Percentiles rank a stretch among this genome's conserved stretches.
phyloP scores from a whole-genome alignment of 2,797 vertebrate species.

The Microhierax caerulescens region DNA sequence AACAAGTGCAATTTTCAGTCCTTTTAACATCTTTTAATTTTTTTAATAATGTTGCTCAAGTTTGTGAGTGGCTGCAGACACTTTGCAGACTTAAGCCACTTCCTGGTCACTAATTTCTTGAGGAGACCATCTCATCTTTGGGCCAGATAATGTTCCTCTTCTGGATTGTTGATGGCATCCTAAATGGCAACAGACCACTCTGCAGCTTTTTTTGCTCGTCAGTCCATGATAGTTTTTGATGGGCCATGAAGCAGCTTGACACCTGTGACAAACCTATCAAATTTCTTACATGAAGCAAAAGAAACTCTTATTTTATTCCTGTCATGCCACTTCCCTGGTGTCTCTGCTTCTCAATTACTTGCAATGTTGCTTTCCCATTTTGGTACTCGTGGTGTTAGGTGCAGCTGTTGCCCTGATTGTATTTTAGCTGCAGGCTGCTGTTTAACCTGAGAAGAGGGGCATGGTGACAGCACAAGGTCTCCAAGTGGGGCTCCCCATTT shows the following conservation, averaged over 20 bases:
- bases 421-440: not conserved
- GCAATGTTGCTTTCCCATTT: not conserved
- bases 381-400: fast-evolving
- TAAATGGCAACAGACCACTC: not conserved
- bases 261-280: not conserved
- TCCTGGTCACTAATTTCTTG: not conserved
- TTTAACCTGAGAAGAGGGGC: not conserved
- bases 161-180: not conserved
- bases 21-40: not conserved
- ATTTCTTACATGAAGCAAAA: not conserved
- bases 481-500: not conserved
- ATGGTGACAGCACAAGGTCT: not conserved
- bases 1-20: not conserved
- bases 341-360: not conserved
- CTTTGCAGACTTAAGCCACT: not conserved
- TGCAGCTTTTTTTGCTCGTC: not conserved
- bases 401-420: not conserved
- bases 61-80: not conserved
- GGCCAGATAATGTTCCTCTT: not conserved
- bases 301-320: not conserved
- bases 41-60: not conserved
- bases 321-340: not conserved
- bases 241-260: not conserved
- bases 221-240: not conserved
- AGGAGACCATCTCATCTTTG: not conserved